Evolutionary conservation across 2,888 invertebrate genomes (phyloP), one percentile per base, ranked within the genome.

Genomic region (Dasysyrphus tricinctus): DNA sequence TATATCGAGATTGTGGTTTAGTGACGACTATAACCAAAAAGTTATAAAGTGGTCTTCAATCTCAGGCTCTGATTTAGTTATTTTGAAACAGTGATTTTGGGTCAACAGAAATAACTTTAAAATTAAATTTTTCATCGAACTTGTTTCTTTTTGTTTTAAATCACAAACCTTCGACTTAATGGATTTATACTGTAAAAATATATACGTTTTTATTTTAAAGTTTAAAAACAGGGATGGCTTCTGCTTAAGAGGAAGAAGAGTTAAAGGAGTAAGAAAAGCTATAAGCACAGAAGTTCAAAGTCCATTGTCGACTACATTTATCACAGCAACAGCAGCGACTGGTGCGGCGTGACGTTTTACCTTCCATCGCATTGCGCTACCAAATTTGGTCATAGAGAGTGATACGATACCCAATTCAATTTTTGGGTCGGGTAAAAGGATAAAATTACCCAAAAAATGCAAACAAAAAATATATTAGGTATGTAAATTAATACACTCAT

Each of bases 251-350:
- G n/a, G 32, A 42, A 34, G 14, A 19, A 14, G 9, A 44, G 69
- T 6, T 0, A 67, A 32, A 29, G 8, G 9, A 44, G 69, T 6
- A 0, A 67, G 16, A 29, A 5, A n/a, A 29, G 49, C 49, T 11
- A 24, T 12, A 59, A 61, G 70, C 63, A 79, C 63, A 51, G 39
- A 59, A 65, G 81, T 72, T 82, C 86, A 86, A 47, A 86, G 82
- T 82, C 67, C 72, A 86, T 82, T 79, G 86, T 76, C 79, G 75
- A 79, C 70, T 86, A 32, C 86, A 86, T 86, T 86, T 79, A 86
- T 86, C 86, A 86, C 75, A 5, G 24, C 39, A 39, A 12, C 34
- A 6, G 19, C 24, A 11, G 24, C 51, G 19, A 7, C 51, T 12
- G 7, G 8, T 19, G 57, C 0, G 8, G 7, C 51, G 37, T 67